Conservation (phyloP, 2,888 invertebrate species). For the Hemithea aestivaria region DNA sequence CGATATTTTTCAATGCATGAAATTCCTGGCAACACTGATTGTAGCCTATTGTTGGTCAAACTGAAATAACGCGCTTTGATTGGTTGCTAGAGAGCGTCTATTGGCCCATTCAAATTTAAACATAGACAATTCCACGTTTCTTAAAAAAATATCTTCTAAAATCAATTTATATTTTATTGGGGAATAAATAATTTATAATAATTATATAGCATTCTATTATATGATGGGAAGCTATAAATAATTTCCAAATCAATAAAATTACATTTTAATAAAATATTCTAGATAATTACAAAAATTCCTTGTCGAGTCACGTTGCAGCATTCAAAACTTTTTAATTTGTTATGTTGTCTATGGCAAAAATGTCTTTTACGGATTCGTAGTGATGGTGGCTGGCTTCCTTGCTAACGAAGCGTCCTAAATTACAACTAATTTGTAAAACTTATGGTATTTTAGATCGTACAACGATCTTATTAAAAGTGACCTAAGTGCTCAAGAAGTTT, state of each 20-base stretch:
- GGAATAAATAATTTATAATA: no score
- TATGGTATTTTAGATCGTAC: constrained; percentile 54
- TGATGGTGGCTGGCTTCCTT: constrained; percentile 79
- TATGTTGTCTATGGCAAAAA: constrained; percentile 68
- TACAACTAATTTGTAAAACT: constrained; percentile 63
- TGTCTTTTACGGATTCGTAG: constrained; percentile 79
- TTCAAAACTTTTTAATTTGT: constrained; percentile 53
- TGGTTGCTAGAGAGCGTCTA: constrained; percentile 28
- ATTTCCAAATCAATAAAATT: no score
- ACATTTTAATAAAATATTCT: no score
- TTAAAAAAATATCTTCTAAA: no score
- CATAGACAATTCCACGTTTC: no score
- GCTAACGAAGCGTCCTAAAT: constrained; percentile 74
- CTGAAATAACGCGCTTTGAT: constrained; percentile 21
- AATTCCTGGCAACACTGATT: no score
- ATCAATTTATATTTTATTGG: no score
- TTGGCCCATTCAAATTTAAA: constrained; percentile 24
- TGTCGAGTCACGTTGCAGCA: constrained; percentile 40
- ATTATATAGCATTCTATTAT: no score
- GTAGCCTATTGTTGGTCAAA: neutral
- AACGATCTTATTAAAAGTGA: constrained; percentile 65
- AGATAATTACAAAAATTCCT: constrained; percentile 1
- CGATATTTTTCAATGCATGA: no score
- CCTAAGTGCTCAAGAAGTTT: constrained; percentile 74
- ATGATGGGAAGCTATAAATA: no score